These are phyloP conservation scores for Mormyrus proboscirostris DNA, from an alignment of 2,797 vertebrate genomes.

Conservation along the genomic window DNA sequence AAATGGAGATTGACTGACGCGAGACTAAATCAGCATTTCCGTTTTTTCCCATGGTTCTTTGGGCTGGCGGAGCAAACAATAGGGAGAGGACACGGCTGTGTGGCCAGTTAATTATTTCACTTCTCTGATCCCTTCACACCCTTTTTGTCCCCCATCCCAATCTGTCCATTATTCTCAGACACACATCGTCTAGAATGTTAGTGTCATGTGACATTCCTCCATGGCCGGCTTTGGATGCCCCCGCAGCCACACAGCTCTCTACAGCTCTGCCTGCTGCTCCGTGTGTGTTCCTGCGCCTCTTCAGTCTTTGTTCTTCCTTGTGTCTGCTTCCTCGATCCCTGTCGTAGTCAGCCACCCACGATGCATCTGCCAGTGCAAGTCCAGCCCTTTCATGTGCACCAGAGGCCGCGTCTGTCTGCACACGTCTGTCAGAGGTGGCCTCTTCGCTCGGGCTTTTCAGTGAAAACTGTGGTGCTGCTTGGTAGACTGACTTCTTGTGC, in stretches of 20 bases:
- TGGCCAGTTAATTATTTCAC: constrained; percentile 58
- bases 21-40: constrained; percentile 62
- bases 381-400: constrained; percentile 13
- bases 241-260: background rate
- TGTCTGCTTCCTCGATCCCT: background rate
- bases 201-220: background rate
- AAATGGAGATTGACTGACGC: constrained; percentile 40
- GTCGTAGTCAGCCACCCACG: background rate
- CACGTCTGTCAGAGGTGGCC: background rate
- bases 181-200: background rate
- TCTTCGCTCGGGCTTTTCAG: background rate
- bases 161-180: constrained; percentile 10
- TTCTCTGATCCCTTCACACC: background rate
- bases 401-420: background rate
- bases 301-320: background rate
- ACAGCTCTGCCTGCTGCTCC: background rate
- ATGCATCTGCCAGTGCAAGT: background rate
- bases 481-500: background rate
- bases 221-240: background rate
- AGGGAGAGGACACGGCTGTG: constrained; percentile 57
- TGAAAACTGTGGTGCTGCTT: background rate
- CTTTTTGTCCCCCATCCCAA: background rate
- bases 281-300: background rate
- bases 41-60: constrained; percentile 45
- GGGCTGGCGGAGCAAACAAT: constrained; percentile 49